Percentiles rank a stretch among this genome's conserved stretches.
phyloP scores from a whole-genome alignment of 2,888 invertebrate genomes.

The Eupithecia centaureata region DNA sequence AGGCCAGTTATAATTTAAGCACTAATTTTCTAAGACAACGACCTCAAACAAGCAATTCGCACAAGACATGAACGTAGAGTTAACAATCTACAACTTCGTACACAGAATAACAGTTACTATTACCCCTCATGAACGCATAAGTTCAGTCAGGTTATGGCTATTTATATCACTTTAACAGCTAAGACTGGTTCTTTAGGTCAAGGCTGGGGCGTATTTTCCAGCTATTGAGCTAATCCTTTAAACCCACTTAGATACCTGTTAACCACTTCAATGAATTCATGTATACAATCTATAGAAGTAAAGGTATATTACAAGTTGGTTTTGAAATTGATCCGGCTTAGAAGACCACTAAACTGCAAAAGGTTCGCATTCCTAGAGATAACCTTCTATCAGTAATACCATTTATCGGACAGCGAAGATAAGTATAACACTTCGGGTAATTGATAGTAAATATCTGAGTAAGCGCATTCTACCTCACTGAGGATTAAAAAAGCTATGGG shows the following conservation, averaged over 20 bases:
- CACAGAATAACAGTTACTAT: too few species aligned
- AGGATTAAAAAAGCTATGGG: not conserved
- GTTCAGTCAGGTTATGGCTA: constrained; percentile 20
- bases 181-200: constrained; percentile 37
- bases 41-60: not conserved
- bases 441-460: not conserved
- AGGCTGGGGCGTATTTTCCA: constrained; percentile 32
- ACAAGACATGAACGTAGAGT: not conserved
- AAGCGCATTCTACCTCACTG: not conserved
- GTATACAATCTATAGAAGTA: not conserved
- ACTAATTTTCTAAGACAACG: not conserved
- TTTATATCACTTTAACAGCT: constrained; percentile 22
- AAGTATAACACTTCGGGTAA: too few species aligned
- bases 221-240: constrained; percentile 23
- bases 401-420: not conserved
- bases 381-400: not conserved
- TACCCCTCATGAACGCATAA: constrained; percentile 10
- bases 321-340: not conserved
- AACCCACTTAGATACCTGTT: constrained; percentile 1
- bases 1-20: not conserved
- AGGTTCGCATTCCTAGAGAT: not conserved
- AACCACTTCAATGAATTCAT: constrained; percentile 6
- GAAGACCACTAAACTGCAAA: not conserved
- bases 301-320: not conserved
- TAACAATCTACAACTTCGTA: constrained; percentile 3